Percentiles rank a stretch among this genome's conserved stretches.
Conservation (phyloP, 2,797 vertebrate genomes). For the Thripadectes ignobilis region DNA sequence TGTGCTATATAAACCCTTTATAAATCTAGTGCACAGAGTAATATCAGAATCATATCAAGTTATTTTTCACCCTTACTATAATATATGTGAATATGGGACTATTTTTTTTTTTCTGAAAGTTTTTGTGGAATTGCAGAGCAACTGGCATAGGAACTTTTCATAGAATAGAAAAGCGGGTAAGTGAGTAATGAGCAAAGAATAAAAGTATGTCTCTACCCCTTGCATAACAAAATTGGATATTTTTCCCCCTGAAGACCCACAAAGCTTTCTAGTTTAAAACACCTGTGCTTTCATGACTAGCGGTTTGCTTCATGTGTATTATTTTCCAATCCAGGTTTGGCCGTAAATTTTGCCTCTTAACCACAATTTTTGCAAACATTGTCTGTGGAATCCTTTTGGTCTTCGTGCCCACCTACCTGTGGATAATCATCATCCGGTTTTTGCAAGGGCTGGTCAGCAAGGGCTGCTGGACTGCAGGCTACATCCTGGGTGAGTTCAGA, state of each 20-base stretch:
- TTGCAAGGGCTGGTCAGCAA: slow-evolving; percentile 83
- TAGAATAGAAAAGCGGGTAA: background rate
- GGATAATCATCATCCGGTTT: slow-evolving; percentile 76
- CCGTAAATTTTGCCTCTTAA: slow-evolving; percentile 76
- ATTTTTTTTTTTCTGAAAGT: background rate
- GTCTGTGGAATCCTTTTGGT: slow-evolving; percentile 75
- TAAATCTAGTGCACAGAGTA: background rate
- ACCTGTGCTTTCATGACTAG: background rate
- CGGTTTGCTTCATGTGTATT: background rate
- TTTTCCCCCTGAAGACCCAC: background rate
- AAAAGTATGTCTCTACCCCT: background rate
- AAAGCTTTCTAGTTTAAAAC: background rate
- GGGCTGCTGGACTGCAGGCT: slow-evolving; percentile 75
- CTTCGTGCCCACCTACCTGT: slow-evolving; percentile 75
- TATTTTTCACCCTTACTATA: background rate
- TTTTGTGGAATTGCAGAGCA: background rate
- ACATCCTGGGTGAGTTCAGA: slow-evolving; percentile 77
- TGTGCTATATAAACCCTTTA: background rate
- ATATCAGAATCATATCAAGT: background rate
- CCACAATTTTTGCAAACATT: slow-evolving; percentile 62
- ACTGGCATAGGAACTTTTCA: background rate
- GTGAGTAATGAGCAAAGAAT: background rate
- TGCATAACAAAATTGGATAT: background rate
- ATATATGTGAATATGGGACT: background rate
- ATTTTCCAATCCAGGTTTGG: slow-evolving; percentile 74